phyloP scores from a whole-genome alignment of 2,888 invertebrate genomes.

The Drosophila buzzatii region DNA sequence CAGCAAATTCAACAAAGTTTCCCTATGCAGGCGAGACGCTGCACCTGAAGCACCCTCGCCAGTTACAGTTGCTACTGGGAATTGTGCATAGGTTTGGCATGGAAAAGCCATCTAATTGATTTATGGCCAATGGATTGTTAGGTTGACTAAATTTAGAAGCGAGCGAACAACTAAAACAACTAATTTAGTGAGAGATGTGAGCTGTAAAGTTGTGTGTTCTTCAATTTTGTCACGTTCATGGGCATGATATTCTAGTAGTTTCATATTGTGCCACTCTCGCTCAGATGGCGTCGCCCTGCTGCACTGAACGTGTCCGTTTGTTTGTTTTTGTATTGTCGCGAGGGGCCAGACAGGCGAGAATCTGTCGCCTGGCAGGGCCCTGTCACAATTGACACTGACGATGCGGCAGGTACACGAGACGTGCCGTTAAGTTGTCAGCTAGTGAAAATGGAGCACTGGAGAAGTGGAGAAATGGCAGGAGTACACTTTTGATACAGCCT shows the following conservation, averaged over 20 bases:
- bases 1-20: too few species aligned
- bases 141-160: constrained; percentile 68
- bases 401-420: constrained; percentile 76
- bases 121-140: constrained; percentile 81
- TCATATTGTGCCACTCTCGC: not conserved
- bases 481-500: constrained; percentile 28
- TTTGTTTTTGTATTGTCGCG: constrained; percentile 66
- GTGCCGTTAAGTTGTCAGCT: constrained; percentile 67
- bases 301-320: constrained; percentile 71
- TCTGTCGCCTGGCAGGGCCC: constrained; percentile 51
- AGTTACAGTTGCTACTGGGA: constrained; percentile 12
- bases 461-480: constrained; percentile 7
- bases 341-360: constrained; percentile 32
- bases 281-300: not conserved
- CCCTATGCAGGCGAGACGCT: not conserved
- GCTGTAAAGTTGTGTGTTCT: constrained; percentile 70
- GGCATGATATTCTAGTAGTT: constrained; percentile 73
- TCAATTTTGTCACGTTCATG: constrained; percentile 84
- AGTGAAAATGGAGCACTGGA: constrained; percentile 8
- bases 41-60: constrained; percentile 51
- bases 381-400: constrained; percentile 81
- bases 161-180: constrained; percentile 67
- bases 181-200: constrained; percentile 70
- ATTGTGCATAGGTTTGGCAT: constrained; percentile 37
- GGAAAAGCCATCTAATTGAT: constrained; percentile 77